Evolutionary conservation across 1,140 invertebrate species (phyloP).

Genomic region (Proctacanthus coquilletti): DNA sequence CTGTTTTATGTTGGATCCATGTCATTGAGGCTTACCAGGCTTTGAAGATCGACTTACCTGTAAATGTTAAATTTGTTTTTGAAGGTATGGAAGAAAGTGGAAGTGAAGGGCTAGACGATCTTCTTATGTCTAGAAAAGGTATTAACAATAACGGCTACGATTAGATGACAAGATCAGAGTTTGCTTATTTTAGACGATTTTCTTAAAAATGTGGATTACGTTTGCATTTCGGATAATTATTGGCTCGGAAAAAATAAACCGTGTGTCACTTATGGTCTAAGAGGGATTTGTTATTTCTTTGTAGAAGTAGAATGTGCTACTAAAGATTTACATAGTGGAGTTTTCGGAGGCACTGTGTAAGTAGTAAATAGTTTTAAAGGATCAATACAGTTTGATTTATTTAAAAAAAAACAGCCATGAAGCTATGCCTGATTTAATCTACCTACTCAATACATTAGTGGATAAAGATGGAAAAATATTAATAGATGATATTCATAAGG

Average conservation of each 20-base stretch:
- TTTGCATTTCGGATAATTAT: slow-evolving; percentile 98
- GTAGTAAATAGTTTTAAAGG: too few species aligned
- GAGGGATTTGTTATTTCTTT: slow-evolving; percentile 86
- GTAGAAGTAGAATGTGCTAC: slow-evolving; percentile 76
- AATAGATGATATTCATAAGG: slow-evolving; percentile 62
- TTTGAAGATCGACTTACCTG: slow-evolving; percentile 54
- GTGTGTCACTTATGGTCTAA: slow-evolving; percentile 90
- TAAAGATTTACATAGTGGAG: slow-evolving; percentile 91
- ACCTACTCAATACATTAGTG: slow-evolving; percentile 65
- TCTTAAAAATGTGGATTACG: slow-evolving; percentile 74
- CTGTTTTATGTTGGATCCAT: slow-evolving; percentile 86
- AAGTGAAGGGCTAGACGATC: slow-evolving; percentile 83
- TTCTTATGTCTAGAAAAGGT: slow-evolving; percentile 58
- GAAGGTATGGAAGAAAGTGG: slow-evolving; percentile 99
- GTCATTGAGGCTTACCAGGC: slow-evolving; percentile 78
- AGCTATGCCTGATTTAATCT: slow-evolving; percentile 79
- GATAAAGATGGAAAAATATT: slow-evolving; percentile 73
- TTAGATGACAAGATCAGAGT: too few species aligned
- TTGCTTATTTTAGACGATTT: slow-evolving; percentile 44
- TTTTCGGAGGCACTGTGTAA: slow-evolving; percentile 81
- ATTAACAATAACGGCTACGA: slow-evolving; percentile 9
- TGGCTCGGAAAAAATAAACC: slow-evolving; percentile 95
- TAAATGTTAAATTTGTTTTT: slow-evolving; percentile 94
- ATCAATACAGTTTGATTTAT: too few species aligned
- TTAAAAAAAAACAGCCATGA: slow-evolving; percentile 38